phyloP scores from a whole-genome alignment of 2,797 vertebrate genomes.

The Allobates femoralis region DNA sequence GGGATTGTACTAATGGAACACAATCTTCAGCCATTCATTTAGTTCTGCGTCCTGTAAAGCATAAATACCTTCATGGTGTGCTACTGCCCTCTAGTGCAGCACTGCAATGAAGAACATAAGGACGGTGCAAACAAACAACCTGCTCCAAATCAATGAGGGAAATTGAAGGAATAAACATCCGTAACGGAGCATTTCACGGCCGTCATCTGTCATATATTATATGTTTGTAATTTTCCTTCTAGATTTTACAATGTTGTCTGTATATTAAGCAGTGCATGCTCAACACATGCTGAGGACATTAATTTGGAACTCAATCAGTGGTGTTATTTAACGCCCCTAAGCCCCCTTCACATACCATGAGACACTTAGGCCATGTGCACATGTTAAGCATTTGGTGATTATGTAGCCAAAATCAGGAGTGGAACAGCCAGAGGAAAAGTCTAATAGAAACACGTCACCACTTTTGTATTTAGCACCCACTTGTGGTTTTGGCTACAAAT shows the following conservation, averaged over 20 bases:
- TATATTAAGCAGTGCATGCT: neutral
- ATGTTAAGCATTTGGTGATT: no score
- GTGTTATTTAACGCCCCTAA: neutral
- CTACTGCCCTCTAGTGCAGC: slow-evolving; percentile 79
- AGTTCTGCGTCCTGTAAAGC: fast-evolving
- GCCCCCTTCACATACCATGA: no score
- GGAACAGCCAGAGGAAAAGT: no score
- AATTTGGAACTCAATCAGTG: neutral
- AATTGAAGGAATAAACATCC: neutral
- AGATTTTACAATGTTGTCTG: neutral
- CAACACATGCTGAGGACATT: neutral
- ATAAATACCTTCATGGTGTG: slow-evolving; percentile 55
- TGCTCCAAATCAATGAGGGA: neutral
- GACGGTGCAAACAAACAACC: neutral
- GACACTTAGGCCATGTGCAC: neutral
- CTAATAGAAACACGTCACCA: no score
- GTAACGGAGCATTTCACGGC: no score
- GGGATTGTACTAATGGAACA: slow-evolving; percentile 62
- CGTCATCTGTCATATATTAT: neutral
- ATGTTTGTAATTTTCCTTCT: neutral
- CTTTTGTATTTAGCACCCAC: no score
- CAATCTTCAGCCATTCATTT: slow-evolving; percentile 34
- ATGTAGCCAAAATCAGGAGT: no score
- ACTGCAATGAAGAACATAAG: neutral
- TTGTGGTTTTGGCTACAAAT: no score